Percentiles rank a stretch among this genome's conserved stretches.
phyloP scores from a whole-genome alignment of 2,797 vertebrate genomes.

The Diceros bicornis region DNA sequence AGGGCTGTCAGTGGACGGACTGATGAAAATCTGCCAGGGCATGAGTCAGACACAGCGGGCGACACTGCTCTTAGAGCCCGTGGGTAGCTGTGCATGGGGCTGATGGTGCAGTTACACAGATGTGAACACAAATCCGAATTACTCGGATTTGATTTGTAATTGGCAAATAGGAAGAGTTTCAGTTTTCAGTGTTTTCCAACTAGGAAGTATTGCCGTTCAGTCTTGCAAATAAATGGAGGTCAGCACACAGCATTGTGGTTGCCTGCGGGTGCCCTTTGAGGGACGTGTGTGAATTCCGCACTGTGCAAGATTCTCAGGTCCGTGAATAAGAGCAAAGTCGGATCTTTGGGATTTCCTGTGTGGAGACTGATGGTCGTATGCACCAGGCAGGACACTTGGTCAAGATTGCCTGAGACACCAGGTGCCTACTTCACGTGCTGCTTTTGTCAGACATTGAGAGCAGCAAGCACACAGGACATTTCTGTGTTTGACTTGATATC shows the following conservation, averaged over 20 bases:
- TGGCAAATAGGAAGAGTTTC: neutral
- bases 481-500: conserved; percentile 11
- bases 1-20: neutral
- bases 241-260: neutral
- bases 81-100: neutral
- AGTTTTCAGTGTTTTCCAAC: neutral
- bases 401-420: neutral
- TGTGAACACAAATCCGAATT: neutral
- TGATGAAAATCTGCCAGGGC: conserved; percentile 45
- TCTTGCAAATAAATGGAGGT: conserved; percentile 23
- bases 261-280: neutral
- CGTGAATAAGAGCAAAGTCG: neutral
- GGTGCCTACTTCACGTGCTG: neutral
- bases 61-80: neutral
- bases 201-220: neutral
- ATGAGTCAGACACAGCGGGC: neutral
- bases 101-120: neutral
- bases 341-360: neutral
- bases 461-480: neutral
- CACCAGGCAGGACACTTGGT: neutral
- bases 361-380: neutral
- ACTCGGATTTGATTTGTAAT: conserved; percentile 58
- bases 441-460: neutral
- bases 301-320: neutral
- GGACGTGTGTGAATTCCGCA: neutral